A percentile compares a stretch with the other conserved stretches of the same genome.
phyloP scores from a whole-genome alignment of 1,140 invertebrate genomes.

The Lasioglossum baleicum region DNA sequence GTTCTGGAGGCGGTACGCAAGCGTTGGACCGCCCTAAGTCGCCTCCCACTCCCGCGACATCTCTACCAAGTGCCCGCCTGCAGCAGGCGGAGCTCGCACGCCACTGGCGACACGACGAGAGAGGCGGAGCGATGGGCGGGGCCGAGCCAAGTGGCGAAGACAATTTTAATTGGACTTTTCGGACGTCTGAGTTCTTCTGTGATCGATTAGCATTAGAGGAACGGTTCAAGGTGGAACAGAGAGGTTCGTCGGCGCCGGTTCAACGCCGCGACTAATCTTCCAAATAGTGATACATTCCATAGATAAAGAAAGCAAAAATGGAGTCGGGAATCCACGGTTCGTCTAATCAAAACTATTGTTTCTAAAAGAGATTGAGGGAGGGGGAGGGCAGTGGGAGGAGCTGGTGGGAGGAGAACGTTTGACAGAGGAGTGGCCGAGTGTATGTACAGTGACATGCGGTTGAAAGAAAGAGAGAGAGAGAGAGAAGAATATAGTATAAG shows the following conservation, averaged over 20 bases:
- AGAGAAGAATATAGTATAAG: constrained; percentile 4
- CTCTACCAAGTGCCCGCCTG: neutral
- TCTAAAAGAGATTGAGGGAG: constrained; percentile 33
- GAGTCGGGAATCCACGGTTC: constrained; percentile 57
- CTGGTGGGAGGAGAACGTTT: neutral
- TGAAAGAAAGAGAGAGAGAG: neutral
- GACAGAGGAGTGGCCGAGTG: neutral
- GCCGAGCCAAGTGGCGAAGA: too few species aligned
- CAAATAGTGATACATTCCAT: constrained; percentile 79
- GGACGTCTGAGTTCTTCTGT: neutral
- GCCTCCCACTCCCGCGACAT: neutral
- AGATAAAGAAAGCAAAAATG: constrained; percentile 63
- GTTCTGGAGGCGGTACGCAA: neutral
- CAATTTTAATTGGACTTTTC: too few species aligned
- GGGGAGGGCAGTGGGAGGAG: constrained; percentile 1
- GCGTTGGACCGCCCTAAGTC: neutral
- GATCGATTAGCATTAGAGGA: neutral
- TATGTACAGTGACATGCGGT: neutral
- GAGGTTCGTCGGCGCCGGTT: constrained; percentile 49
- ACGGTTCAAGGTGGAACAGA: neutral
- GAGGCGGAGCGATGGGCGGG: neutral
- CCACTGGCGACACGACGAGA: neutral
- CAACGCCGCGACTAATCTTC: constrained; percentile 72
- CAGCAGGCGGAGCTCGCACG: too few species aligned
- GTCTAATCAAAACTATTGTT: constrained; percentile 72